Percentiles rank a stretch among this genome's conserved stretches.
phyloP scores from a whole-genome alignment of 1,140 invertebrate genomes.

The Probaryconus sp. region DNA sequence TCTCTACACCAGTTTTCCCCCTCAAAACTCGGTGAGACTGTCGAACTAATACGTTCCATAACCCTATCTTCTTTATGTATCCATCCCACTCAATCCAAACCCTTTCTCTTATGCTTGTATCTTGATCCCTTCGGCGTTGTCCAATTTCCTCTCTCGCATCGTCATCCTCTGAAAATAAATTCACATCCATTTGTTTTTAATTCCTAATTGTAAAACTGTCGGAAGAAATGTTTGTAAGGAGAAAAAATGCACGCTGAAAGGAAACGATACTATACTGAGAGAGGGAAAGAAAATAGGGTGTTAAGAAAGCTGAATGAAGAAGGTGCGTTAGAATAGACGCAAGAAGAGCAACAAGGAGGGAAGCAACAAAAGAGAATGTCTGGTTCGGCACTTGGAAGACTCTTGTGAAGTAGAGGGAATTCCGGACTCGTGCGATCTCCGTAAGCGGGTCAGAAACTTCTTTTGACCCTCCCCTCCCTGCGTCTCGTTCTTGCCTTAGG shows the following conservation, averaged over 20 bases:
- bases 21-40: conserved; percentile 48
- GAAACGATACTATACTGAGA: no score
- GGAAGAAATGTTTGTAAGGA: no score
- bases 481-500: conserved; percentile 68
- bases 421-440: conserved; percentile 67
- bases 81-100: conserved; percentile 37
- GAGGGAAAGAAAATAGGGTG: no score
- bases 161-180: conserved; percentile 54
- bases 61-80: conserved; percentile 61
- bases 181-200: conserved; percentile 33
- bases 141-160: conserved; percentile 42
- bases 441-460: conserved; percentile 79
- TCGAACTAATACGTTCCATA: conserved; percentile 59
- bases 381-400: conserved; percentile 75
- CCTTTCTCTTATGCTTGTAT: conserved; percentile 13
- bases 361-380: conserved; percentile 62
- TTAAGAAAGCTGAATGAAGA: conserved; percentile 57
- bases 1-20: conserved; percentile 38
- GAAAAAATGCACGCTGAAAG: no score
- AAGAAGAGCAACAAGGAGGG: conserved; percentile 26
- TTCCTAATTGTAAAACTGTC: no score
- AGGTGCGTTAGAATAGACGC: conserved; percentile 27
- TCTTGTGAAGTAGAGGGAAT: conserved; percentile 75
- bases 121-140: conserved; percentile 22
- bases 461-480: conserved; percentile 72